A percentile compares a stretch with the other conserved stretches of the same genome.
Evolutionary conservation across 1,140 invertebrate species (phyloP).

Genomic region (Heterodera carotae): DNA sequence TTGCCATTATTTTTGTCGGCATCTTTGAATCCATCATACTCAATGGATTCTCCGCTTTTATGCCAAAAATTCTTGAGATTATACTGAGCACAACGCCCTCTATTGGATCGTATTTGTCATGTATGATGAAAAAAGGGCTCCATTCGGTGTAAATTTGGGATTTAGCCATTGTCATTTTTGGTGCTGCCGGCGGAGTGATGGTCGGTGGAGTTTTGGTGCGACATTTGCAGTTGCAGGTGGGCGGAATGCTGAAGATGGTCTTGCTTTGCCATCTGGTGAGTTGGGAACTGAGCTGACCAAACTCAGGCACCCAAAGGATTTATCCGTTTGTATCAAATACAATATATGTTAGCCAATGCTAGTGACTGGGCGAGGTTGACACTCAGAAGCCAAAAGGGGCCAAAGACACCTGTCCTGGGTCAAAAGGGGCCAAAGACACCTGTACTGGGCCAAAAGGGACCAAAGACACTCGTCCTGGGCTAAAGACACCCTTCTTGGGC

Average conservation of each 20-base stretch:
- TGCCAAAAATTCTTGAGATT: slow-evolving; percentile 65
- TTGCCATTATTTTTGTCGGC: slow-evolving; percentile 60
- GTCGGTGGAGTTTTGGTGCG: slow-evolving; percentile 61
- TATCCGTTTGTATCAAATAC: neutral
- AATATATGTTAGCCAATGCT: too few species aligned
- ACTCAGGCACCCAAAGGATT: neutral
- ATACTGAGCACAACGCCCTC: slow-evolving; percentile 61
- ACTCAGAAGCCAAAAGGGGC: too few species aligned
- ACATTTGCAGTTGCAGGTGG: slow-evolving; percentile 41
- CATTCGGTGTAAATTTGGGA: neutral
- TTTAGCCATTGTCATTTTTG: slow-evolving; percentile 64
- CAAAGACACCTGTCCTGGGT: too few species aligned
- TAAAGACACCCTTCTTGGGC: too few species aligned
- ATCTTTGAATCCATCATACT: slow-evolving; percentile 65
- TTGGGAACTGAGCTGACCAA: neutral
- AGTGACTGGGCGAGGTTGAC: too few species aligned
- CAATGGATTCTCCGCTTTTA: slow-evolving; percentile 65
- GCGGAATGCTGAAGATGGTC: slow-evolving; percentile 65
- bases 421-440: too few species aligned
- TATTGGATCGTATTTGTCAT: slow-evolving; percentile 60
- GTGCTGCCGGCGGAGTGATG: slow-evolving; percentile 64
- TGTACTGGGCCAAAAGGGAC: too few species aligned
- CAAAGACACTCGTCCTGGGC: too few species aligned
- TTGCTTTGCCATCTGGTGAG: slow-evolving; percentile 57
- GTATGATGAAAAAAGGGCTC: slow-evolving; percentile 39